phyloP scores from a whole-genome alignment of 2,888 invertebrate species.

The Drosophila prolongata region DNA sequence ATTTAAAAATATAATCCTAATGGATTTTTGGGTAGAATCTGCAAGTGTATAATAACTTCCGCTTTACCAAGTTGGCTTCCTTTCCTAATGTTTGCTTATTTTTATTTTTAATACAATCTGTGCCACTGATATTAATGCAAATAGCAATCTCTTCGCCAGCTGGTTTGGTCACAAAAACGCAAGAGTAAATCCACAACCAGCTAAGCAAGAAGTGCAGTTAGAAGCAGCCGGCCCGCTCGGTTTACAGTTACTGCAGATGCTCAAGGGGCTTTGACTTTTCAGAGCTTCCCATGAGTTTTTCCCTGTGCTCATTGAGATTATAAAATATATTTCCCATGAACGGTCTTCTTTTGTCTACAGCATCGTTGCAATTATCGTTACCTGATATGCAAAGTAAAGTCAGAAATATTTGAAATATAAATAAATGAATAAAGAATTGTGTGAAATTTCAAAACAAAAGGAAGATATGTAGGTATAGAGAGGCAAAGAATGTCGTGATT shows the following conservation, averaged over 20 bases:
- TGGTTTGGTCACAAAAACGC: conserved; percentile 22
- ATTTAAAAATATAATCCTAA: too few relatives aligned
- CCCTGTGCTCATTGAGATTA: conserved; percentile 4
- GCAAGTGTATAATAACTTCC: too few relatives aligned
- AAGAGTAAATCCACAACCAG: conserved; percentile 4
- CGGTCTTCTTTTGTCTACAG: conserved; percentile 57
- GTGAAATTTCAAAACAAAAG: conserved; percentile 51
- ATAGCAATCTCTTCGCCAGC: conserved; percentile 22
- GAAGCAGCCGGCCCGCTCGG: conserved; percentile 21
- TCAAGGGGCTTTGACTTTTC: conserved; percentile 11
- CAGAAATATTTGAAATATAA: conserved; percentile 27
- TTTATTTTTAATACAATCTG: neutral
- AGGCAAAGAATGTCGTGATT: conserved; percentile 29
- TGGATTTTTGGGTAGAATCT: too few relatives aligned
- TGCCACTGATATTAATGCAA: conserved; percentile 11
- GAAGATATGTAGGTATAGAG: neutral
- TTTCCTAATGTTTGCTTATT: neutral
- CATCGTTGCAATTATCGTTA: conserved; percentile 39
- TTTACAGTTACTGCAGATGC: conserved; percentile 35
- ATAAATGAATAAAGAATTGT: conserved; percentile 57
- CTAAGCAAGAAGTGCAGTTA: conserved; percentile 32
- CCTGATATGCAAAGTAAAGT: conserved; percentile 44
- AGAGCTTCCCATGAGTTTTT: conserved; percentile 26
- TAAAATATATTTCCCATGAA: conserved; percentile 60
- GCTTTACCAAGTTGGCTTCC: neutral